Percentiles rank a stretch among this genome's conserved stretches.
Conservation (phyloP, 2,888 invertebrate genomes). For the Drosophila putrida region DNA sequence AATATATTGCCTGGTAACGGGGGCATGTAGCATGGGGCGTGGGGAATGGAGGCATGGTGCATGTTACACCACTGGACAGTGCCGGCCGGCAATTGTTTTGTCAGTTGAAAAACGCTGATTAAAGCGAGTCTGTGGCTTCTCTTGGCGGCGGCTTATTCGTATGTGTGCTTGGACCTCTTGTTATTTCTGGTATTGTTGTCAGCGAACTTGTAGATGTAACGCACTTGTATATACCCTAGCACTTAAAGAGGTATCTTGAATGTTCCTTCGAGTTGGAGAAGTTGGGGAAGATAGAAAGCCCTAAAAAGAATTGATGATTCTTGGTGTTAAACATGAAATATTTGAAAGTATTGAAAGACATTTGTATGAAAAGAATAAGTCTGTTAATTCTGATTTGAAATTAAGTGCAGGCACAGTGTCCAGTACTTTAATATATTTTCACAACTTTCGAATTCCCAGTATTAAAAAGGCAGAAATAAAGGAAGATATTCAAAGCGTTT, state of each 20-base stretch:
- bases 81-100: conserved; percentile 80
- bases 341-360: not conserved
- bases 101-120: conserved; percentile 72
- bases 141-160: conserved; percentile 40
- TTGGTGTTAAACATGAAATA: no score
- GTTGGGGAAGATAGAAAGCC: not conserved
- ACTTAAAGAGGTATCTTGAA: not conserved
- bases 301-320: no score
- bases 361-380: no score
- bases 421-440: no score
- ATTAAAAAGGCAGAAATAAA: no score
- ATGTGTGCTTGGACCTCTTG: conserved; percentile 59
- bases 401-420: no score
- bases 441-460: no score
- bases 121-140: conserved; percentile 57
- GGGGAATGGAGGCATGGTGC: not conserved
- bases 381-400: no score
- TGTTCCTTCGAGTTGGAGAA: not conserved
- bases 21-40: not conserved
- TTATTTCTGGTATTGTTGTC: conserved; percentile 56
- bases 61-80: conserved; percentile 27
- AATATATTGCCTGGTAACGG: conserved; percentile 1
- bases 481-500: not conserved
- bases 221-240: conserved; percentile 27
- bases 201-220: conserved; percentile 38